Conservation (phyloP, 1,140 invertebrate genomes). For the Drosophila pachea region DNA sequence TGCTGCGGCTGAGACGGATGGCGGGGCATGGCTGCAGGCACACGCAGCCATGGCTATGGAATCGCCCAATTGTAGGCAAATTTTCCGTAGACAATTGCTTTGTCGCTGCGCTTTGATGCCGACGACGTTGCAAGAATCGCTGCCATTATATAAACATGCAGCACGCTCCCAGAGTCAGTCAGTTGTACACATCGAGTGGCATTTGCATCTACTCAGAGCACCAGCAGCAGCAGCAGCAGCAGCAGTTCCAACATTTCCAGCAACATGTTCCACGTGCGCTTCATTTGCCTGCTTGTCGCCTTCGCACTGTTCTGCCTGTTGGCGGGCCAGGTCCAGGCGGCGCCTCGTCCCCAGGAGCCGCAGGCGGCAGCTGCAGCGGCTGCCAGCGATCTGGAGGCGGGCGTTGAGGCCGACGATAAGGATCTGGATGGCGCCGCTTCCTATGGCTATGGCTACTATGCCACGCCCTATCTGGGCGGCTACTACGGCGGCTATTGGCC, state of each 20-base stretch:
- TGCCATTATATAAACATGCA: slow-evolving; percentile 66
- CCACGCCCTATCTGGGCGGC: slow-evolving; percentile 63
- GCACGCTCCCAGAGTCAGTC: slow-evolving; percentile 58
- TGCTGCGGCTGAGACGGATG: slow-evolving; percentile 7
- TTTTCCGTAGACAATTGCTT: slow-evolving; percentile 70
- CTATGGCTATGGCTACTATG: slow-evolving; percentile 70
- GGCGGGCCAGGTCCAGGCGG: slow-evolving; percentile 31
- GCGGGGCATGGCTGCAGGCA: slow-evolving; percentile 54
- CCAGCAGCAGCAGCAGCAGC: not conserved
- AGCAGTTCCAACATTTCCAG: slow-evolving; percentile 3
- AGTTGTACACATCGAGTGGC: slow-evolving; percentile 70
- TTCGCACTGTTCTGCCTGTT: slow-evolving; percentile 48
- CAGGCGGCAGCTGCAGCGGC: slow-evolving; percentile 27
- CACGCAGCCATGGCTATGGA: slow-evolving; percentile 51
- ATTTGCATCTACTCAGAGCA: slow-evolving; percentile 44
- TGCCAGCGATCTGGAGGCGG: slow-evolving; percentile 49
- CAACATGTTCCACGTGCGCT: slow-evolving; percentile 54
- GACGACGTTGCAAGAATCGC: slow-evolving; percentile 68
- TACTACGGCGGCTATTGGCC: slow-evolving; percentile 55
- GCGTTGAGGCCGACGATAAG: slow-evolving; percentile 61
- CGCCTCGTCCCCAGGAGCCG: slow-evolving; percentile 59
- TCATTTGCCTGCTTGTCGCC: slow-evolving; percentile 49
- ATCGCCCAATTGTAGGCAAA: slow-evolving; percentile 58
- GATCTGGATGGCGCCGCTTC: slow-evolving; percentile 70
- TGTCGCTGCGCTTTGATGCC: slow-evolving; percentile 74